Evolutionary conservation across 2,888 invertebrate genomes (phyloP).

Genomic region (Nematopogon swammerdamellus): DNA sequence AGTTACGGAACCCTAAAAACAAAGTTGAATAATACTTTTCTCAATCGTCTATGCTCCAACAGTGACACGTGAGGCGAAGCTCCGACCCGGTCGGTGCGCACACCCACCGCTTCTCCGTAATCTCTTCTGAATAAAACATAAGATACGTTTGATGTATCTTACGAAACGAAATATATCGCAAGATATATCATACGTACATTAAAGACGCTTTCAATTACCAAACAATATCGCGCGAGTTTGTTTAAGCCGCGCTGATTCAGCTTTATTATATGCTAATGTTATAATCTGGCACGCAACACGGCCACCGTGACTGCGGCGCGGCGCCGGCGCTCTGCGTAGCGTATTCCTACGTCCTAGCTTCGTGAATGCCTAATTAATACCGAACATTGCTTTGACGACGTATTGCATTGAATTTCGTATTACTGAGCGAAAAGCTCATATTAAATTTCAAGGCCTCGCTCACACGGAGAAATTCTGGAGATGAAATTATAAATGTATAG

Average conservation of each 20-base stretch:
- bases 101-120: constrained; percentile 30
- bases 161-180: constrained; percentile 12
- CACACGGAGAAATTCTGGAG: too few species aligned
- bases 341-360: not conserved
- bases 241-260: constrained; percentile 2
- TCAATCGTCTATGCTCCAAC: too few species aligned
- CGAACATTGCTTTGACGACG: constrained; percentile 14
- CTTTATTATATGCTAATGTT: constrained; percentile 2
- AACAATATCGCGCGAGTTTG: constrained; percentile 20
- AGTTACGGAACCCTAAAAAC: too few species aligned
- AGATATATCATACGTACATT: constrained; percentile 44
- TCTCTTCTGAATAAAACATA: constrained; percentile 52
- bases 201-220: constrained; percentile 33
- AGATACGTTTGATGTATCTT: constrained; percentile 27
- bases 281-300: constrained; percentile 1
- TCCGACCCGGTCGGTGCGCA: constrained; percentile 13
- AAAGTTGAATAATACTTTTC: too few species aligned
- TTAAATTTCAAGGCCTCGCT: too few species aligned
- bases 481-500: too few species aligned
- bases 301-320: constrained; percentile 2
- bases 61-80: too few species aligned
- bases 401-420: too few species aligned
- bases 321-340: not conserved
- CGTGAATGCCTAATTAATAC: not conserved
- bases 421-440: too few species aligned